Base-by-base conservation (phyloP, 2,113 vertebrate species). In the Malaclemys terrapin region DNA sequence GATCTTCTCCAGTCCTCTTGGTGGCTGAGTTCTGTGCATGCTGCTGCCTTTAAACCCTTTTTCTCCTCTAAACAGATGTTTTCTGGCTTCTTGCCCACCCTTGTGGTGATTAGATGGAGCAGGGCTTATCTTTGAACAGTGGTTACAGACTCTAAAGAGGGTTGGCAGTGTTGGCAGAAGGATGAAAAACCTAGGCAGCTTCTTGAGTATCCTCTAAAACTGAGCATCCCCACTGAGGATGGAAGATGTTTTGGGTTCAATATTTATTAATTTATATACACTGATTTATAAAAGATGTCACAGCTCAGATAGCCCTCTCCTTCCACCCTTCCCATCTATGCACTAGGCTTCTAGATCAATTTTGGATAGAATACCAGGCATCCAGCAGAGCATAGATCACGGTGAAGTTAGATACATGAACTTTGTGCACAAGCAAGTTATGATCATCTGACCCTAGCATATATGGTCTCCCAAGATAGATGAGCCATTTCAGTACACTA, bases 151-250 rank as follows among this genome's bases (percentile, higher is more conserved):
- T 25, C 42, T 81, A 62, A 19, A 94, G 90, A 22, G 52, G 11
- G 62, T 91, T 90, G 20, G 85, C 81, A 88, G 17, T 90, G 42
- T 6, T 89, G 27, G 31, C 79, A 5, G 22, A 90, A 92, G 85
- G 65, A 5, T 10, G 29, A 72, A 90, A 80, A 85, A 90, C 5
- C n/a, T 47, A 89, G 53, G 2, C 85, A 91, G 22, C 65, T 65
- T 85, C 90, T 57, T 85, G 25, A 89, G 53, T 92, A 87, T 54
- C 76, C 24, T 50, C 52, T 84, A 25, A 57, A 57, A 12, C 50
- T 82, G 82, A 72, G n/a, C 9, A 72, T 84, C 72, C 10, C 27
- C 29, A 27, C 35, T 85, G 27, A 80, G 76, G 14, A 84, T 89
- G 54, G n/a, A 42, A 29, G 89, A 10, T 85, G 59, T 89, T 87